Conservation (phyloP, 2,888 invertebrate genomes). For the Drosophila anomelani region DNA sequence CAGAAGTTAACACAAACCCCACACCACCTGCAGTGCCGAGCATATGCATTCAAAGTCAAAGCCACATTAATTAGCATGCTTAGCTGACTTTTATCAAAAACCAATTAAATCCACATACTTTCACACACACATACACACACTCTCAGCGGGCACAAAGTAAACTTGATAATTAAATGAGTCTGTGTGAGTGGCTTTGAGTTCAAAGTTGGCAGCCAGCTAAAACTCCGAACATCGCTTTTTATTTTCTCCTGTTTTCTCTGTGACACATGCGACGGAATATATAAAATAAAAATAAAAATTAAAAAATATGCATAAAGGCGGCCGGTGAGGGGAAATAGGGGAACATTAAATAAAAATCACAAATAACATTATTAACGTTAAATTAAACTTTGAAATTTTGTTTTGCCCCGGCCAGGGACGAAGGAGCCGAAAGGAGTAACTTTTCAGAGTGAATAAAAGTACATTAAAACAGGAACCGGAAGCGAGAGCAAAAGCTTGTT, state of each 20-base stretch:
- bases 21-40: conserved; percentile 37
- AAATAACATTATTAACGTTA: conserved; percentile 75
- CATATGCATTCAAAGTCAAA: conserved; percentile 68
- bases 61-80: conserved; percentile 77
- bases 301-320: conserved; percentile 23
- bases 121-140: conserved; percentile 21
- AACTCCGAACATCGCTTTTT: conserved; percentile 28
- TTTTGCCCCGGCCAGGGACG: conserved; percentile 47
- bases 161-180: conserved; percentile 62
- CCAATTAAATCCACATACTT: conserved; percentile 67
- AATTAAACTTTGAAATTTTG: conserved; percentile 75
- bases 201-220: conserved; percentile 60
- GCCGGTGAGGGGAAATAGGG: neutral
- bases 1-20: conserved; percentile 4
- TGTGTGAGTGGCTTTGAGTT: conserved; percentile 62
- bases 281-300: conserved; percentile 22
- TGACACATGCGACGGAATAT: conserved; percentile 38
- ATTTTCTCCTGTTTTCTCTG: conserved; percentile 4
- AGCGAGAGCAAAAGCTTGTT: conserved; percentile 47
- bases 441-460: conserved; percentile 29
- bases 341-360: conserved; percentile 32
- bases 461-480: conserved; percentile 40
- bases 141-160: conserved; percentile 34
- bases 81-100: conserved; percentile 80
- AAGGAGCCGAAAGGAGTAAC: conserved; percentile 21